phyloP scores from a whole-genome alignment of 2,113 vertebrate genomes.

The Actenoides hombroni region DNA sequence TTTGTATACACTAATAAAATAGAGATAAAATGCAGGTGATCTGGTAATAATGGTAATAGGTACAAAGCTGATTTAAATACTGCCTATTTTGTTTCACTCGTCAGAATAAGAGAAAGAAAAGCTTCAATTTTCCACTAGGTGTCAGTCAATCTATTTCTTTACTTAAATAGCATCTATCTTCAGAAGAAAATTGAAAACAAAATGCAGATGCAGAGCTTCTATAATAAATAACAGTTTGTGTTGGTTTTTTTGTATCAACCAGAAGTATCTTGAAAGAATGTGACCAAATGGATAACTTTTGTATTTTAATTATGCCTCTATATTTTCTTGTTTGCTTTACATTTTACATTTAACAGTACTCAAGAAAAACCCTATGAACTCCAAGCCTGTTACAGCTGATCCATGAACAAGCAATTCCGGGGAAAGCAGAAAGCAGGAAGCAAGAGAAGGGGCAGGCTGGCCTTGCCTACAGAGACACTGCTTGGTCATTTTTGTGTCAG shows the following conservation, averaged over 20 bases:
- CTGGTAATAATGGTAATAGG: neutral
- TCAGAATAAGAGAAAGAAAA: neutral
- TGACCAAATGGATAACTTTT: neutral
- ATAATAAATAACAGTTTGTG: too few species aligned
- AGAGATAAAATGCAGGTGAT: neutral
- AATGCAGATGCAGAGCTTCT: neutral
- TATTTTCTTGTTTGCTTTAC: neutral
- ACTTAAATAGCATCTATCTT: neutral
- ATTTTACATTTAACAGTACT: neutral
- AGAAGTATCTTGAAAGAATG: neutral
- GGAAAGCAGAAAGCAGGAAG: neutral
- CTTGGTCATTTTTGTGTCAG: neutral
- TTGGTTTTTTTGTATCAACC: neutral
- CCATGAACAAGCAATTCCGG: neutral
- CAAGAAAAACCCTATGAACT: neutral
- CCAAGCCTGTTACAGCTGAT: neutral
- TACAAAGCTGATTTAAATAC: neutral
- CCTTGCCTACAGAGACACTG: neutral
- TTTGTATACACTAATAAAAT: neutral
- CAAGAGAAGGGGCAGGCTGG: neutral
- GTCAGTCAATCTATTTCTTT: slow-evolving; percentile 40
- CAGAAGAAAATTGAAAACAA: neutral
- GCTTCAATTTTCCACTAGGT: slow-evolving; percentile 38
- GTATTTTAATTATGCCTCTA: neutral
- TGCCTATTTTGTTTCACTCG: neutral